Base-by-base conservation (phyloP, 2,797 vertebrate species). In the Chaetodon trifasciatus region DNA sequence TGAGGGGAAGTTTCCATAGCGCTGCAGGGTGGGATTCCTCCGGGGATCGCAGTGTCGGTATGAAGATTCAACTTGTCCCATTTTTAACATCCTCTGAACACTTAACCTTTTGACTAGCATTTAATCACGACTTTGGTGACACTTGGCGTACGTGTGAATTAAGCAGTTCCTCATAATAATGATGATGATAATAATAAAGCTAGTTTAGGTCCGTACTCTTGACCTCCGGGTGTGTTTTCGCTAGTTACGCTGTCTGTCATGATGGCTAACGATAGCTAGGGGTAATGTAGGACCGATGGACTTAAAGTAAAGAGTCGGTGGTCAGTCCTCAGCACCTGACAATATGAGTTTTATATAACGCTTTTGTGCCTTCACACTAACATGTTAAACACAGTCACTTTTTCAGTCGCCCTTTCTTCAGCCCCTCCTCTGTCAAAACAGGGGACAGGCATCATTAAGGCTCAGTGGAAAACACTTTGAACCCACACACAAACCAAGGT, bases 11-110 rank as follows among this genome's bases (percentile, higher is more conserved):
- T 82, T 66, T 88, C 69, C 83, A 50, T 68, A 55, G 4, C 69
- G 49, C 65, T 52, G 66, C 74, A 57, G 89, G 89, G 81, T 81
- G 88, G 81, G 78, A 62, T 66, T 42, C 19, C 35, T 60, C 40
- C 8, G 8, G 46, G 50, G 53, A 64, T 63, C 63, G 71, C 88
- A 61, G 61, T 74, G 73, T 78, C 63, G 62, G 78, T 67, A 53
- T 46, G 55, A 2, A 10, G 5, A 15, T 49, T 78, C 15, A 49
- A 19, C 19, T 32, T 58, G 1, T 62, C 17, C 17, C 28, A 44
- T 23, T 56, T 44, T 53, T 12, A 42, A 7, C 28, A 42, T 28
- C 21, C 5, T 39, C 9, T 19, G 5, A 70, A 55, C 42, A 4
- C 4, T 10, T 9, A 9, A 4, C 1, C 9, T 23, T 24, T 32